phyloP scores from a whole-genome alignment of 2,113 vertebrate genomes.

The Pelecanus crispus region DNA sequence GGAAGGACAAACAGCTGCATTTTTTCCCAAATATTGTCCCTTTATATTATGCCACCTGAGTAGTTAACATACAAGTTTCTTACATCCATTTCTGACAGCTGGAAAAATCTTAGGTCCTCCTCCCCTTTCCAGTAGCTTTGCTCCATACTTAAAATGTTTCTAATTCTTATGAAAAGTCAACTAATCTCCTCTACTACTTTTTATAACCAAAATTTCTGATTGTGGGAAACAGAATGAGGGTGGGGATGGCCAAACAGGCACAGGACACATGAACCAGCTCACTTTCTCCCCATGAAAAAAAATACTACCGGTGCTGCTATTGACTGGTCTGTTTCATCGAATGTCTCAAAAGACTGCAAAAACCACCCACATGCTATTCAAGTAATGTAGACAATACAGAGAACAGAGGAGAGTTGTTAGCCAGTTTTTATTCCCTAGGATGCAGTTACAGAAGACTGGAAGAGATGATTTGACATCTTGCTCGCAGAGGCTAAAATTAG shows the following conservation, averaged over 20 bases:
- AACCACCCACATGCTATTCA: accelerated
- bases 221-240: background rate
- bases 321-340: background rate
- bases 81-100: background rate
- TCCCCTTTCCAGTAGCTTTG: background rate
- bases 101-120: background rate
- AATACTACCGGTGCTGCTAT: background rate
- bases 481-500: background rate
- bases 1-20: background rate
- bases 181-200: background rate
- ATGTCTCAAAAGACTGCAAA: background rate
- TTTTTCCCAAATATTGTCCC: background rate
- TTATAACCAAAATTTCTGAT: background rate
- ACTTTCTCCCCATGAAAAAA: background rate
- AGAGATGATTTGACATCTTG: background rate
- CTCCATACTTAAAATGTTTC: background rate
- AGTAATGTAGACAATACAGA: background rate
- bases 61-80: background rate
- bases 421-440: background rate
- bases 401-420: background rate
- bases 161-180: background rate
- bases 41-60: background rate
- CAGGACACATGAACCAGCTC: background rate
- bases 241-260: background rate
- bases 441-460: background rate